Evolutionary conservation across 2,113 vertebrate species (phyloP).

Genomic region (Oryzias javanicus): DNA sequence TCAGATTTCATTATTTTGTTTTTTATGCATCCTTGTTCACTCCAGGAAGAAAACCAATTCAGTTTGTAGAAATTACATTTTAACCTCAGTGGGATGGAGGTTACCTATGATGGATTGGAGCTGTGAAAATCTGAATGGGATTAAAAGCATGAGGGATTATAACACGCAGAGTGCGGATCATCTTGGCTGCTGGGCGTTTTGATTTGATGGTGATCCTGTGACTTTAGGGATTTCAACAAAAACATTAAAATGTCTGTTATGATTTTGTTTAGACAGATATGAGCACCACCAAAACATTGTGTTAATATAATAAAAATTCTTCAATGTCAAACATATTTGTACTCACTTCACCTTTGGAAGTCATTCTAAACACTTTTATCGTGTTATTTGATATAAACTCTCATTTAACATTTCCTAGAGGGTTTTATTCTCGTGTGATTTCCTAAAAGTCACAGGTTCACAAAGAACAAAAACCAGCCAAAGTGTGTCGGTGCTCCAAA

Average conservation of each 20-base stretch:
- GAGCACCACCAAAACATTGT: slow-evolving; percentile 22
- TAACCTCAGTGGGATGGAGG: slow-evolving; percentile 3
- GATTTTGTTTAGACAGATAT: slow-evolving; percentile 2
- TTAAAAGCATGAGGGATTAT: slow-evolving; percentile 49
- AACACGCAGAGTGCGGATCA: slow-evolving; percentile 35
- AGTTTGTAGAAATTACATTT: neutral
- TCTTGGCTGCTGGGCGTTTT: slow-evolving; percentile 38
- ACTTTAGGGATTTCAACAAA: slow-evolving; percentile 17
- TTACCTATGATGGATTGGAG: slow-evolving; percentile 19
- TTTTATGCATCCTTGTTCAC: neutral
- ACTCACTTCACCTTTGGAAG: too few species aligned
- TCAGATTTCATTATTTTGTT: too few species aligned
- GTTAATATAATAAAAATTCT: slow-evolving; percentile 14
- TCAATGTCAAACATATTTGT: too few species aligned
- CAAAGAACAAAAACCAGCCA: too few species aligned
- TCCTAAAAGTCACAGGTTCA: too few species aligned
- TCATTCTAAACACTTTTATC: slow-evolving; percentile 3
- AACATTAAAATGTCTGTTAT: slow-evolving; percentile 1
- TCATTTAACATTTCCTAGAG: neutral
- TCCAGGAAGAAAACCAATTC: slow-evolving; percentile 12
- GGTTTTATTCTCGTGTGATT: too few species aligned
- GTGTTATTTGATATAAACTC: slow-evolving; percentile 31
- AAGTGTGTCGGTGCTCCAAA: too few species aligned
- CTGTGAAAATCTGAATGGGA: slow-evolving; percentile 46
- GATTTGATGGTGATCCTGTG: slow-evolving; percentile 50